Percentiles rank a stretch among this genome's conserved stretches.
These are phyloP conservation scores for Procavia capensis DNA, from an alignment of 2,113 vertebrate species.

Conservation along the genomic window DNA sequence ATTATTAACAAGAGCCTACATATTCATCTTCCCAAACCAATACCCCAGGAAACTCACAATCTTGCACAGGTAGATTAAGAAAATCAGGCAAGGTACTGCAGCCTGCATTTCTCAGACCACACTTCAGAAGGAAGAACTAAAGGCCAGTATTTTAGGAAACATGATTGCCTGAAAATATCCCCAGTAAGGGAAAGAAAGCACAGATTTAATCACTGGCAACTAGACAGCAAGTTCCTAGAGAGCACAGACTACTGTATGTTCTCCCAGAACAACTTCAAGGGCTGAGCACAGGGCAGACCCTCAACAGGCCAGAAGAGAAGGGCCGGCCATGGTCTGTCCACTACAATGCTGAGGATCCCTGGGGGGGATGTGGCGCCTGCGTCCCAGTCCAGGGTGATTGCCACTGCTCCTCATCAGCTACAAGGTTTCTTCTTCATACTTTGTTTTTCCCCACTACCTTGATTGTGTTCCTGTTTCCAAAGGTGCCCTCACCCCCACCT, in stretches of 20 bases:
- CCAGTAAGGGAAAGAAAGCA: not conserved
- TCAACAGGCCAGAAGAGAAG: not conserved
- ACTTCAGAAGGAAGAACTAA: not conserved
- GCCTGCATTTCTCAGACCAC: not conserved
- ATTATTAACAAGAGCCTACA: not conserved
- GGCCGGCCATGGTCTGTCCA: rapidly evolving
- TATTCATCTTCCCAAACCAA: not conserved
- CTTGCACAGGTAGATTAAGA: not conserved
- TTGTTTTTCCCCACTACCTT: not conserved
- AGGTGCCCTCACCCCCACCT: rapidly evolving
- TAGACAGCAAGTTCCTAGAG: not conserved
- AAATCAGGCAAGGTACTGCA: not conserved
- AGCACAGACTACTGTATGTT: rapidly evolving
- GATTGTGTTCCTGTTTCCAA: not conserved
- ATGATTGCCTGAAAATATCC: not conserved
- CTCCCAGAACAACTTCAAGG: not conserved
- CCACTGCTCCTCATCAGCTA: not conserved
- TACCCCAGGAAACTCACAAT: not conserved
- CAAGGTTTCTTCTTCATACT: not conserved
- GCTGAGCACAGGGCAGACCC: not conserved
- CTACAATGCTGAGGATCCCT: not conserved
- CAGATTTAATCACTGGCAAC: not conserved
- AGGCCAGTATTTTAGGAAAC: not conserved
- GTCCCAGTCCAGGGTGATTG: not conserved
- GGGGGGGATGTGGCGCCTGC: rapidly evolving